Conservation (phyloP, 1,140 invertebrate genomes). For the Caerostris darwini region DNA sequence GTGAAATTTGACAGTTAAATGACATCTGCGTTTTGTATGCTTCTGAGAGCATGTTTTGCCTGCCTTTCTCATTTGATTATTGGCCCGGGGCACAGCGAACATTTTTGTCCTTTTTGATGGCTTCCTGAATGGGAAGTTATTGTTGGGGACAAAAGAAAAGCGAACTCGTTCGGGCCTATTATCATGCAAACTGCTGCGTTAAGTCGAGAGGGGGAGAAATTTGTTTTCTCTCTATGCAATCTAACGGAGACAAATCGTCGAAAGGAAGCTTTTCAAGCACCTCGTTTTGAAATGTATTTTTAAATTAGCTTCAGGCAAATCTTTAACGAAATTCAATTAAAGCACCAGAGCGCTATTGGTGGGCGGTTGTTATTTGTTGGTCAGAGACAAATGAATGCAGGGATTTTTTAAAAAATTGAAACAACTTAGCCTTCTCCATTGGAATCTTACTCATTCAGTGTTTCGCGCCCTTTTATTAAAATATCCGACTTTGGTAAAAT, state of each 20-base stretch:
- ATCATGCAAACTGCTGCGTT: conserved; percentile 55
- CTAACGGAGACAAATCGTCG: conserved; percentile 25
- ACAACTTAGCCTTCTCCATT: not conserved
- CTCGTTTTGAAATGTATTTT: conserved; percentile 43
- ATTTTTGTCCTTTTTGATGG: conserved; percentile 61
- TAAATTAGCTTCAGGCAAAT: conserved; percentile 49
- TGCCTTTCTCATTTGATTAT: conserved; percentile 66
- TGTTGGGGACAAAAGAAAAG: conserved; percentile 22
- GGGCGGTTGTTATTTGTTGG: not conserved
- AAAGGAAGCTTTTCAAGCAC: not conserved
- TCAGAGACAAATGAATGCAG: not conserved
- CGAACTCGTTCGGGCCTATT: conserved; percentile 7
- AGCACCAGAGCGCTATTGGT: not conserved
- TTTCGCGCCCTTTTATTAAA: conserved; percentile 3
- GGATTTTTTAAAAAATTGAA: not conserved
- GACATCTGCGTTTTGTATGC: conserved; percentile 72
- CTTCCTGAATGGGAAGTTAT: conserved; percentile 57
- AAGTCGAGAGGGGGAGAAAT: not conserved
- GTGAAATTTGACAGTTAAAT: conserved; percentile 77
- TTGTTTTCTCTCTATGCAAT: conserved; percentile 13
- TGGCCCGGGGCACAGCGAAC: conserved; percentile 21
- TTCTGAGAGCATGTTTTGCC: conserved; percentile 25
- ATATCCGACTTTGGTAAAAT: not conserved
- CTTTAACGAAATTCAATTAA: conserved; percentile 51
- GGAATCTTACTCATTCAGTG: not conserved